Evolutionary conservation across 2,888 invertebrate species (phyloP), one percentile per base, ranked within the genome.

Genomic region (Iphiclides podalirius): DNA sequence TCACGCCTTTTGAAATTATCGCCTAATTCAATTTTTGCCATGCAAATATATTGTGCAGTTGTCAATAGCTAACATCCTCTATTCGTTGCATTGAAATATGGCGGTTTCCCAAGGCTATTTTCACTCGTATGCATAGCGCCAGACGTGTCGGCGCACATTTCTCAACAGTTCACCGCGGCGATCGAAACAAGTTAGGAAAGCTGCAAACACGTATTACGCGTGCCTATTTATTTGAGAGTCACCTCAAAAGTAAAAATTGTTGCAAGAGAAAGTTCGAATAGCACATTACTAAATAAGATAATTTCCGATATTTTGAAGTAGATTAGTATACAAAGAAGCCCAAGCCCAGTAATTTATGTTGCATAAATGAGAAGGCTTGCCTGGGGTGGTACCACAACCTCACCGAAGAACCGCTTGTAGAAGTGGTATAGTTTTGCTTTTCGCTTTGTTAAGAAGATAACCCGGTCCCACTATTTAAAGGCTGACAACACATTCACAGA

Each of bases 171-270:
- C 42, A 37, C 31, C 36, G 31, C 41, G n/a, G 16, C 36, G 47
- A n/a, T 13, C 42, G 14, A 43, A 38, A 43, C 48, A 23, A 11
- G 48, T 49, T 49, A 34, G 43, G 48, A 49, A 43, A 49, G 43
- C 48, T 33, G 16, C 43, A 43, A 37, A 38, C 33, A 43, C 38
- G 33, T 43, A 33, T 23, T 26, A 23, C 38, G n/a, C n/a, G 38
- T 38, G 17, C 35, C 23, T 48, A 36, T 42, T 48, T 37, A 49
- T 43, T 26, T 38, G 26, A 43, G 33, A 38, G 34, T 43, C 43
- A 43, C 38, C 38, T 43, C 31, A 42, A 42, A 31, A 37, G 48
- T 42, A 48, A 48, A 47, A 41, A 47, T 16, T 11, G 28, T 1
- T 36, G 11, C 35, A 31, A 20, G 16, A 34, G 47, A 40, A 47